Evolutionary conservation across 23 tunicate species (phyloP), one percentile per base, ranked within the genome.

Genomic region (Aplidium turbinatum): DNA sequence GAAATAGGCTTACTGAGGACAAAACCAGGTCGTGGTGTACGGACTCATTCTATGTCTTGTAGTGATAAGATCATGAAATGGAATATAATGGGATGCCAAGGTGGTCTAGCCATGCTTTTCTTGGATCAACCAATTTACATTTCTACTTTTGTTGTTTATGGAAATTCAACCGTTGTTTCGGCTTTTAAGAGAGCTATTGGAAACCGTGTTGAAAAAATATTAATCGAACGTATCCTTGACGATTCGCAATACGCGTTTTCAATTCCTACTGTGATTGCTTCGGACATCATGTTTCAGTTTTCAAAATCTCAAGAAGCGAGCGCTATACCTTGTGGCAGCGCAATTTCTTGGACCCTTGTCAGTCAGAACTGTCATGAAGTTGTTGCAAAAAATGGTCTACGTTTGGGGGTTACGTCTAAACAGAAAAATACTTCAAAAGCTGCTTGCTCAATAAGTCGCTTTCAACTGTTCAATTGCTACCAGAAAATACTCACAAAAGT

Each of bases 1-100:
- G 57, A 55, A 5, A 31, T 73, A 18, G 83, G 87, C 1, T 31
- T 39, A 0, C 72, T 90, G 33, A 33, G 97, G 6, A 83, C 75
- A 19, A 90, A 90, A 64, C 97, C 97, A 27, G 97, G 97, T 2
- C 72, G 97, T 0, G 97, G 97, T 4, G 77, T 63, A 4, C 51
- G 73, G 21, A 90, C 97, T 2, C 50, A 38, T n/a, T 90, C 97
- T 2, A 90, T 90, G 97, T 82, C 89, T 11, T 90, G 97, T 73
- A 90, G 97, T 40, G 97, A 90, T 47, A 90, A 90, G 53, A 71
- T 90, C 3, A 61, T 79, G 33, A 77, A 78, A 33, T 90, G 97
- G 97, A 90, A 90, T 56, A 52, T 77, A n/a, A 38, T 83, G 39
- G 97, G 97, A 2, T 83, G 81, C 24, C 89, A 85, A 31, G 97